Percentiles rank a stretch among this genome's conserved stretches.
Conservation (phyloP, 2,888 invertebrate genomes). For the Gymnoscelis rufifasciata region DNA sequence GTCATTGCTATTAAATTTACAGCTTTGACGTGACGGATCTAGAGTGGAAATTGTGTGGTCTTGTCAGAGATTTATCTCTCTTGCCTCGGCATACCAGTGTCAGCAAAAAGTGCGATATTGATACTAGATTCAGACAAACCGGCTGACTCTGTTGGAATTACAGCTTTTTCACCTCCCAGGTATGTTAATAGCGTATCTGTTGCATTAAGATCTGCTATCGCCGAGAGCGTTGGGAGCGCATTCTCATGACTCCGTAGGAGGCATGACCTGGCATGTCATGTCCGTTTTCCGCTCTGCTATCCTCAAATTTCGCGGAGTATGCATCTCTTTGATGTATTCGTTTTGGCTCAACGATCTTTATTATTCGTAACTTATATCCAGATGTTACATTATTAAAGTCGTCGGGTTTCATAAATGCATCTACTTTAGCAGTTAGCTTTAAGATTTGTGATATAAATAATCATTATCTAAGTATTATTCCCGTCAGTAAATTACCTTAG, state of each 20-base stretch:
- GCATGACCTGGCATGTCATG: conserved; percentile 18
- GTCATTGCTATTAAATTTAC: conserved; percentile 8
- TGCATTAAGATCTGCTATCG: conserved; percentile 27
- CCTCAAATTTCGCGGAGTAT: conserved; percentile 25
- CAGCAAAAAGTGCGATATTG: conserved; percentile 37
- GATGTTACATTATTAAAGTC: no score
- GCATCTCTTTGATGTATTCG: conserved; percentile 22
- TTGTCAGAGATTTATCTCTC: conserved; percentile 7
- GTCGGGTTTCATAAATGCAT: no score
- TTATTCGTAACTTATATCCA: no score
- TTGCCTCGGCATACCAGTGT: conserved; percentile 21
- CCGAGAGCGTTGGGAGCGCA: conserved; percentile 16
- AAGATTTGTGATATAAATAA: no score
- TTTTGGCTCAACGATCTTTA: no score
- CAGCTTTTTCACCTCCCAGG: conserved; percentile 27
- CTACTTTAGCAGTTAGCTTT: no score
- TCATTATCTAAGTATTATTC: no score
- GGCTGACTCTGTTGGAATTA: conserved; percentile 22
- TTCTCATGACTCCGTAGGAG: conserved; percentile 12
- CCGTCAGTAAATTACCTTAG: background rate
- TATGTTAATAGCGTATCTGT: conserved; percentile 33
- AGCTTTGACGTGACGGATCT: conserved; percentile 5
- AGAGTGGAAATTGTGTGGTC: conserved; percentile 3
- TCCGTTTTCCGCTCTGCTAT: conserved; percentile 30
- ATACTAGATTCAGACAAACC: conserved; percentile 34